Base-by-base conservation (phyloP, 1,140 invertebrate genomes). In the Heliconius congener region DNA sequence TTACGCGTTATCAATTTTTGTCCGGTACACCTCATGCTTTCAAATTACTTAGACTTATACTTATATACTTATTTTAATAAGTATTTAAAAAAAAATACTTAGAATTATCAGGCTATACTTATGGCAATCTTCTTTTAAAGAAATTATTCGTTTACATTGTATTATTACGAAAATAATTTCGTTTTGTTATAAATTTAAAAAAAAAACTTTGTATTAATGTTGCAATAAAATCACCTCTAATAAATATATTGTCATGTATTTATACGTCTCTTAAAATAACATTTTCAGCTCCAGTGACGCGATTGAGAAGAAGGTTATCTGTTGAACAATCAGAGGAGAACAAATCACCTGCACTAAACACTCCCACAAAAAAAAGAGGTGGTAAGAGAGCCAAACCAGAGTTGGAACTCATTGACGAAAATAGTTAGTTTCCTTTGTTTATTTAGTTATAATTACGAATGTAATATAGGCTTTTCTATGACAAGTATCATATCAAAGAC, bases 341-440 rank as follows among this genome's bases (percentile, higher is more conserved):
- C 13, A 89, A 86, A 70, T 90, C 88, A 71, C 81, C 87, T 55
- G 85, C 86, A 74, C 83, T 90, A 11, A 88, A 86, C 16, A 94
- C 90, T 77, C 93, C 92, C n/a, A 92, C 87, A n/a, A 94, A 91
- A 76, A 92, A 89, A 80, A 90, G 88, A 83, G 85, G 86, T 34
- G 87, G 86, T 18, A 85, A 89, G 73, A 82, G 86, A 52, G 85
- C 87, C 27, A 94, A 93, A 81, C 88, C 90, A 82, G 89, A 92
- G 50, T 82, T 93, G 42, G 91, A 92, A 77, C 80, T 92, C 19
- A 94, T 94, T 84, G 87, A 89, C 86, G 91, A 94, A 86, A 90
- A 91, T 89, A 84, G 92, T 93, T 87, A 83, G 50, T 27, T 37
- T 60, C 46, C 72, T 80, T 82, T 77, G 2, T 46, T 4, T 30